phyloP scores from a whole-genome alignment of 2,888 invertebrate species.

The Amphiduros pacificus region DNA sequence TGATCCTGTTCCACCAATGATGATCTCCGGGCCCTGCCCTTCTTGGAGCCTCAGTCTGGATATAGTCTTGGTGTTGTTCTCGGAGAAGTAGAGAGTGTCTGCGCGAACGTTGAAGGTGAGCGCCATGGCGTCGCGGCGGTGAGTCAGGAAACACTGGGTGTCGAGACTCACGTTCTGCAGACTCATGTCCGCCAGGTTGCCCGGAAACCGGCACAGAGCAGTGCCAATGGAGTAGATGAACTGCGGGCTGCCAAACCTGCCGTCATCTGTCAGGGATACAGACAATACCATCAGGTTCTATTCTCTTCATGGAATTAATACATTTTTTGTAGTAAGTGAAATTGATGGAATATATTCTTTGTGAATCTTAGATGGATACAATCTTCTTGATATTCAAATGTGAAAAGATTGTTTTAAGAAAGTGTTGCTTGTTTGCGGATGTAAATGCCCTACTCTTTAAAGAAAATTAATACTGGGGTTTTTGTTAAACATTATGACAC shows the following conservation, averaged over 20 bases:
- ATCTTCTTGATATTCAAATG: too few relatives aligned
- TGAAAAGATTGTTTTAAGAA: too few relatives aligned
- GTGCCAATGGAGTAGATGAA: conserved; percentile 49
- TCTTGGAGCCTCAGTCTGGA: conserved; percentile 40
- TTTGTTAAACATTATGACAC: too few relatives aligned
- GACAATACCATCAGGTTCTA: too few relatives aligned
- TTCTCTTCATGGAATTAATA: too few relatives aligned
- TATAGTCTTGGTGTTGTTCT: conserved; percentile 47
- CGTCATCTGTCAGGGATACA: conserved; percentile 51
- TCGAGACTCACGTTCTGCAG: conserved; percentile 43
- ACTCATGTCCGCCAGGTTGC: conserved; percentile 51
- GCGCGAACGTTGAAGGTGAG: conserved; percentile 25
- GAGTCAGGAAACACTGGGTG: conserved; percentile 67
- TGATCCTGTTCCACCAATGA: conserved; percentile 47
- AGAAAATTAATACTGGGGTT: too few relatives aligned
- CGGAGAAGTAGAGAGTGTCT: conserved; percentile 45
- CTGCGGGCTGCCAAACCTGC: conserved; percentile 59
- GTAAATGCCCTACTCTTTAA: too few relatives aligned
- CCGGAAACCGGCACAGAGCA: conserved; percentile 55
- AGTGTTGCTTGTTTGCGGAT: too few relatives aligned
- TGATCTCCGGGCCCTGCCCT: conserved; percentile 32
- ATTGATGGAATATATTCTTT: too few relatives aligned
- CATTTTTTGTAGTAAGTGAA: too few relatives aligned
- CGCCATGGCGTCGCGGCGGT: conserved; percentile 41
- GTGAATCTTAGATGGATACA: too few relatives aligned